These are phyloP conservation scores for Haliclona indistincta DNA, from an alignment of 37 sponge, comb jelly and placozoan species.

Conservation along the genomic window DNA sequence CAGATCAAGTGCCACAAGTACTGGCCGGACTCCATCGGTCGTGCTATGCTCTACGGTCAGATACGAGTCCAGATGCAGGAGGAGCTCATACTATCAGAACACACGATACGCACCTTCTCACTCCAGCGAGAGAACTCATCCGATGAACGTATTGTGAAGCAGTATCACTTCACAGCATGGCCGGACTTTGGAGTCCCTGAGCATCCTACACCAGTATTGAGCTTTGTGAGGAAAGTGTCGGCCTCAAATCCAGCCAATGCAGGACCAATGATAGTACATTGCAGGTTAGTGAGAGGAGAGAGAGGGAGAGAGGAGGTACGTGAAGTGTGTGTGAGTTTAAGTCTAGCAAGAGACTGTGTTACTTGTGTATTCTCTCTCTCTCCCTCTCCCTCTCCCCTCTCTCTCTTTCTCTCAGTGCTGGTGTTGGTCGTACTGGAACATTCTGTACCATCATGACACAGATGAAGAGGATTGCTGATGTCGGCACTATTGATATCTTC, in stretches of 20 bases:
- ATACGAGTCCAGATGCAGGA: conserved; percentile 72
- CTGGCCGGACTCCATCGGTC: conserved; percentile 60
- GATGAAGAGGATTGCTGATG: conserved; percentile 55
- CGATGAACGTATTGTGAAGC: conserved; percentile 74
- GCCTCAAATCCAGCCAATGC: conserved; percentile 48
- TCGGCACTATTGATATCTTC: conserved; percentile 67
- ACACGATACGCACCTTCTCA: conserved; percentile 81
- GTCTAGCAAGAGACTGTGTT: background rate
- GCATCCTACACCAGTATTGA: conserved; percentile 78
- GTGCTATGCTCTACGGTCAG: conserved; percentile 33
- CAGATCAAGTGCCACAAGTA: conserved; percentile 87
- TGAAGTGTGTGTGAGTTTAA: background rate
- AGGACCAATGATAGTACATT: conserved; percentile 94
- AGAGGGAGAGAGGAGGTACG: background rate
- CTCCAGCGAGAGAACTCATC: conserved; percentile 36
- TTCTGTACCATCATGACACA: conserved; percentile 79
- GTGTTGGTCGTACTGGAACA: conserved; percentile 96
- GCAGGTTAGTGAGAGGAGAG: conserved; percentile 57
- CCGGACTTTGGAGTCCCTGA: conserved; percentile 95
- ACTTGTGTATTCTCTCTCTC: background rate
- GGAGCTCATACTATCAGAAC: conserved; percentile 66
- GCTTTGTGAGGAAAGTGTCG: conserved; percentile 73
- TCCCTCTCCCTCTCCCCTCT: background rate
- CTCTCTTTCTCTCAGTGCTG: conserved; percentile 67
- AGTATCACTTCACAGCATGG: conserved; percentile 93